Evolutionary conservation across 30 jellyfish, hydroid and myxozoan species (phyloP).

Genomic region (Cassiopea xamachana): DNA sequence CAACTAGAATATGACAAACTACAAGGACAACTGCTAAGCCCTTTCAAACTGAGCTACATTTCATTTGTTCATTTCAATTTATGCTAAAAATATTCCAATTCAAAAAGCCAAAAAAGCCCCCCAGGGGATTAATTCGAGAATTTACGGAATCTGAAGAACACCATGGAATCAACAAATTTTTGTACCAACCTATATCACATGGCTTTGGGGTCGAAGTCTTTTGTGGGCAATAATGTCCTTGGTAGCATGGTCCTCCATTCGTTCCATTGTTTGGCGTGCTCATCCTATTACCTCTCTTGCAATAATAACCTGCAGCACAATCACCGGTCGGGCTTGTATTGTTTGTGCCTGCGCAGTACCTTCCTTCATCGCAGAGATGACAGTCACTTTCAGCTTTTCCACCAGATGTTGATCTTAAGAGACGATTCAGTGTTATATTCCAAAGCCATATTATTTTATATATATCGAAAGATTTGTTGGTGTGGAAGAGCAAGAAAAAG

Average conservation of each 20-base stretch:
- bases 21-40: background rate
- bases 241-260: slow-evolving; percentile 95
- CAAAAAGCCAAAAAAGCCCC: no score
- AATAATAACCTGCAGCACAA: slow-evolving; percentile 91
- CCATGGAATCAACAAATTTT: background rate
- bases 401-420: slow-evolving; percentile 85
- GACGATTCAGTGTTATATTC: no score
- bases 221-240: slow-evolving; percentile 88
- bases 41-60: background rate
- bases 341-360: slow-evolving; percentile 89
- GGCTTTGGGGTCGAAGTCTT: slow-evolving; percentile 84
- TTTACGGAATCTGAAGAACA: background rate
- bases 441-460: no score
- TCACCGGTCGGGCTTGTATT: slow-evolving; percentile 92
- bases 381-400: slow-evolving; percentile 89
- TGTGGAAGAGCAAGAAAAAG: no score
- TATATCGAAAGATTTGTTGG: no score
- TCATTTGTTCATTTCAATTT: background rate
- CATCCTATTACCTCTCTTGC: slow-evolving; percentile 90
- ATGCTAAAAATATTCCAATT: background rate
- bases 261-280: slow-evolving; percentile 89
- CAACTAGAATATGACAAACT: background rate
- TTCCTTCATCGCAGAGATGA: slow-evolving; percentile 86
- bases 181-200: slow-evolving; percentile 80
- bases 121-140: no score